Conservation (phyloP, 2,797 vertebrate genomes). For the Arvicola amphibius region DNA sequence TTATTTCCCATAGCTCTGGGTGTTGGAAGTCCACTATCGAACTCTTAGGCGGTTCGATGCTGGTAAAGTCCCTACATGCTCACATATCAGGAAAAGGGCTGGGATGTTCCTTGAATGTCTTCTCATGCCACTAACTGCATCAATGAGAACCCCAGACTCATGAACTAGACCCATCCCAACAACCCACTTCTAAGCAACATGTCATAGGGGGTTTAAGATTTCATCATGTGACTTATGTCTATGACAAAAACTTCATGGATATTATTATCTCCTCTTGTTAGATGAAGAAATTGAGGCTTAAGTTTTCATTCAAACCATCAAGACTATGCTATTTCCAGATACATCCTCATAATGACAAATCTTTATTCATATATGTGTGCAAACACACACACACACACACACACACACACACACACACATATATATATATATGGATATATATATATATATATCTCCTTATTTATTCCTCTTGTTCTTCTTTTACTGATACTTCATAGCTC, state of each 20-base stretch:
- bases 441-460: background rate
- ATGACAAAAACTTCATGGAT: background rate
- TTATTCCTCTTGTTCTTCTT: slow-evolving; percentile 54
- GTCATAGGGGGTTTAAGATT: background rate
- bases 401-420: no score
- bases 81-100: background rate
- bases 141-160: background rate
- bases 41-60: no score
- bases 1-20: background rate
- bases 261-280: background rate
- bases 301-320: background rate
- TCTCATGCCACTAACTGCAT: background rate
- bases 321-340: background rate
- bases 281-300: background rate
- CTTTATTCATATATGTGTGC: background rate
- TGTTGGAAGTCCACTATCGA: background rate
- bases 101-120: no score
- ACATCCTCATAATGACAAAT: background rate
- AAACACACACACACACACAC: no score
- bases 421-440: background rate
- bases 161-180: no score
- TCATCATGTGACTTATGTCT: background rate
- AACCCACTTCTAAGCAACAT: no score
- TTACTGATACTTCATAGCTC: background rate
- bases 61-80: background rate